phyloP scores from a whole-genome alignment of 2,797 vertebrate genomes.

The Malacoraja senta region DNA sequence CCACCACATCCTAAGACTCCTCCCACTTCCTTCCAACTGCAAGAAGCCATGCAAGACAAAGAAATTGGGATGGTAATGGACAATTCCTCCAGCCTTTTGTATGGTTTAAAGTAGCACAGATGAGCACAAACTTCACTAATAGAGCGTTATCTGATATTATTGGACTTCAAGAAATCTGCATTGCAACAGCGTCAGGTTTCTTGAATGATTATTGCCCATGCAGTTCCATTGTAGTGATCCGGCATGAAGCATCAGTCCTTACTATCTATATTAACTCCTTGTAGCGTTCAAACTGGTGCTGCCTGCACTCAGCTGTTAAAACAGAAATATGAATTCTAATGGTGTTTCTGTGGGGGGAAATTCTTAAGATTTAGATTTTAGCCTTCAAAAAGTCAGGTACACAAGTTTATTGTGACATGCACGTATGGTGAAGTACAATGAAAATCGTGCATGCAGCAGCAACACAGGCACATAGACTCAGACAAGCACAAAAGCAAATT shows the following conservation, averaged over 20 bases:
- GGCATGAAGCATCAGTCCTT: not conserved
- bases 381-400: not conserved
- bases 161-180: not conserved
- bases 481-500: too few species aligned
- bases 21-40: not conserved
- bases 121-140: not conserved
- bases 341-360: not conserved
- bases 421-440: too few species aligned
- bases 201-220: constrained; percentile 10
- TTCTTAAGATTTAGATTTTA: not conserved
- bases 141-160: not conserved
- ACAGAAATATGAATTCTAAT: not conserved
- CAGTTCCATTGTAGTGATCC: not conserved
- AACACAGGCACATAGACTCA: too few species aligned
- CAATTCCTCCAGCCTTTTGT: not conserved
- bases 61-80: too few species aligned
- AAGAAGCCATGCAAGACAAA: too few species aligned
- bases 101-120: not conserved
- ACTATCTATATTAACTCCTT: not conserved
- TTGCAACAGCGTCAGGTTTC: not conserved
- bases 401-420: too few species aligned
- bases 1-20: not conserved
- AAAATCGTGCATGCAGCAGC: too few species aligned
- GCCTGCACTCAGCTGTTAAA: not conserved
- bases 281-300: not conserved